Evolutionary conservation across 2,888 invertebrate genomes (phyloP).

Genomic region (Diaperis boleti): DNA sequence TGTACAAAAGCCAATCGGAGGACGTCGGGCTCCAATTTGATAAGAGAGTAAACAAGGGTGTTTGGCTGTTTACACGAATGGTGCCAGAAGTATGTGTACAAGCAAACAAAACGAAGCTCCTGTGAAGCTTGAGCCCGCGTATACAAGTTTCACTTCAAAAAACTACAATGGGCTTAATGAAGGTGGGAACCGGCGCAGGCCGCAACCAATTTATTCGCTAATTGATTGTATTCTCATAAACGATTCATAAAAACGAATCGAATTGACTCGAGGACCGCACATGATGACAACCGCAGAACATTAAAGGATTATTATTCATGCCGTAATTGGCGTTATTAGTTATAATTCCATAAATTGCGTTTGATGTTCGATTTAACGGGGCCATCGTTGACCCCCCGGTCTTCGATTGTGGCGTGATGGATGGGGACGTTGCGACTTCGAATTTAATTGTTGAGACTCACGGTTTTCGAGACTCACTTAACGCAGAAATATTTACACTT

Average conservation of each 20-base stretch:
- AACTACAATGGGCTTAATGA: too few relatives aligned
- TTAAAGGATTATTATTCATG: slow-evolving; percentile 7
- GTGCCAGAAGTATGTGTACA: too few relatives aligned
- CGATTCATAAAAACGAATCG: slow-evolving; percentile 14
- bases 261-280: slow-evolving; percentile 8
- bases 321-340: slow-evolving; percentile 16
- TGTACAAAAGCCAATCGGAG: too few relatives aligned
- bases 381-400: slow-evolving; percentile 1
- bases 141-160: too few relatives aligned
- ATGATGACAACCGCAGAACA: slow-evolving; percentile 21
- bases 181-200: too few relatives aligned
- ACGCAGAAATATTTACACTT: too few relatives aligned
- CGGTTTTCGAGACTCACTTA: too few relatives aligned
- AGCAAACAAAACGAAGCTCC: too few relatives aligned
- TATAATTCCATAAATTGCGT: slow-evolving; percentile 3
- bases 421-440: background rate
- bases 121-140: too few relatives aligned
- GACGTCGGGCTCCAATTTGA: too few relatives aligned
- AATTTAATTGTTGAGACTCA: background rate
- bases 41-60: too few relatives aligned
- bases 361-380: background rate
- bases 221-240: slow-evolving; percentile 1
- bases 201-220: background rate
- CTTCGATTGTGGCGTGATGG: background rate
- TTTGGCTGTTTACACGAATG: too few relatives aligned